These are phyloP conservation scores for Myioborus melanocephalus DNA, from an alignment of 2,797 vertebrate genomes.

Conservation along the genomic window DNA sequence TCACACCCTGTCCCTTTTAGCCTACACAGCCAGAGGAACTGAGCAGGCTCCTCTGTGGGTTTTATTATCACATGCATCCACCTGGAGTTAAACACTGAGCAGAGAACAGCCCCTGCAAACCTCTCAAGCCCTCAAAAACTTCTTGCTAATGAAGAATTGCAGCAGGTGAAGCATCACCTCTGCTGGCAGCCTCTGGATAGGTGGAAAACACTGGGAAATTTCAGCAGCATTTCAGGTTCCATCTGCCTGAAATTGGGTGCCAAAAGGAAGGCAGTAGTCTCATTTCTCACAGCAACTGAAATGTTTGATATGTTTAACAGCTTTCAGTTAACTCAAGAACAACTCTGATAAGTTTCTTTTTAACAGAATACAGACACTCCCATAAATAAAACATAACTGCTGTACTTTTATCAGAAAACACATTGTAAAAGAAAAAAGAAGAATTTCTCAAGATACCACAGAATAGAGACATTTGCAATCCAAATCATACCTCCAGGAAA, in stretches of 20 bases:
- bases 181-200: neutral
- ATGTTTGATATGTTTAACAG: neutral
- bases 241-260: neutral
- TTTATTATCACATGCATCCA: neutral
- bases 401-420: neutral
- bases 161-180: neutral
- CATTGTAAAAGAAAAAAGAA: neutral
- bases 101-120: neutral
- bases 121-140: neutral
- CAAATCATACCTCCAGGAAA: neutral
- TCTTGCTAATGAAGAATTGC: neutral
- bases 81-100: neutral
- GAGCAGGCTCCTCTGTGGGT: neutral
- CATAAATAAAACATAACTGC: neutral
- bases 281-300: neutral
- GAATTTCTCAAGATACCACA: neutral
- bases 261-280: neutral
- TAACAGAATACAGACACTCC: neutral
- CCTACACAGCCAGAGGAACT: neutral
- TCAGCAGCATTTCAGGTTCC: neutral
- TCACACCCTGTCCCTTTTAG: neutral
- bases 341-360: neutral
- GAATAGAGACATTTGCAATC: neutral
- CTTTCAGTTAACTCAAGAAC: neutral
- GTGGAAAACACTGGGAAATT: neutral